Conservation (phyloP, 2,113 vertebrate species). For the Neofelis nebulosa region DNA sequence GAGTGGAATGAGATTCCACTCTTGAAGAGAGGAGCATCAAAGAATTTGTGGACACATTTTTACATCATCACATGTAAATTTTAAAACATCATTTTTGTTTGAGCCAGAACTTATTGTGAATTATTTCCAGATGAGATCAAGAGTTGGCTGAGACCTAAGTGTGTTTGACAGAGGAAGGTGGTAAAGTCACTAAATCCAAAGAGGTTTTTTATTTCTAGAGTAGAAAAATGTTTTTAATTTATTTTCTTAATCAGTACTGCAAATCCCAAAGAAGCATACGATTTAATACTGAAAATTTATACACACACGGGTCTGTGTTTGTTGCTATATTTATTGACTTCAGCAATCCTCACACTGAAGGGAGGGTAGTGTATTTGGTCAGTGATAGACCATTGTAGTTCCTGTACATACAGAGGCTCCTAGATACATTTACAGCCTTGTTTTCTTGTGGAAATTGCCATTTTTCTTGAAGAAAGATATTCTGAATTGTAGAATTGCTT, state of each 20-base stretch:
- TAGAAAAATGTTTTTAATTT: not conserved
- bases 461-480: conserved; percentile 6
- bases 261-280: not conserved
- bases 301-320: not conserved
- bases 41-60: not conserved
- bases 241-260: not conserved
- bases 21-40: not conserved
- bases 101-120: not conserved
- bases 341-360: not conserved
- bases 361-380: not conserved
- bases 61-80: not conserved
- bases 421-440: not conserved
- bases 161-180: not conserved
- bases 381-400: not conserved
- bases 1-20: not conserved
- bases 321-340: not conserved
- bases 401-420: not conserved
- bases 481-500: not conserved
- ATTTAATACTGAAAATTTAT: not conserved
- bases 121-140: not conserved
- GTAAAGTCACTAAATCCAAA: not conserved
- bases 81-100: not conserved
- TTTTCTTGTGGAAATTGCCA: not conserved
- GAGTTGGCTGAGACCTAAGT: not conserved
- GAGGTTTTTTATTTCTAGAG: conserved; percentile 5